Percentiles rank a stretch among this genome's conserved stretches.
phyloP scores from a whole-genome alignment of 2,113 vertebrate genomes.

The Chionis minor region DNA sequence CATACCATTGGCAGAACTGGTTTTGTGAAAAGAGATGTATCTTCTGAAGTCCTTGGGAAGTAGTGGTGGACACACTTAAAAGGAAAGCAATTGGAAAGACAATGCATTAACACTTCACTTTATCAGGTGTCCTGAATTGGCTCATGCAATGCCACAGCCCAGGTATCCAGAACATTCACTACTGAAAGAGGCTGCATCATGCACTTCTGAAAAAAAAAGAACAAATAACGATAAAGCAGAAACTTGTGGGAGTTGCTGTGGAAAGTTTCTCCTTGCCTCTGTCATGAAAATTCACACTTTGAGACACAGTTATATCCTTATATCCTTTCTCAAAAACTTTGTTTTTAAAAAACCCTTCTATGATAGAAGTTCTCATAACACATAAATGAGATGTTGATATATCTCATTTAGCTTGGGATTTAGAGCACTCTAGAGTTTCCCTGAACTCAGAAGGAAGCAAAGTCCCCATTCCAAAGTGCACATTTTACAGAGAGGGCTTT shows the following conservation, averaged over 20 bases:
- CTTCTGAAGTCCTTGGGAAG: neutral
- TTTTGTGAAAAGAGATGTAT: neutral
- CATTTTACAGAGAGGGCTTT: neutral
- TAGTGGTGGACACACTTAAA: neutral
- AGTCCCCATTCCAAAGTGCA: neutral
- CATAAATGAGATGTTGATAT: neutral
- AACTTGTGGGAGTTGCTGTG: neutral
- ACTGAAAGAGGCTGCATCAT: neutral
- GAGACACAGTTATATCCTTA: neutral
- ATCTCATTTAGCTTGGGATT: neutral
- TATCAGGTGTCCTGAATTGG: neutral
- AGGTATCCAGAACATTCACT: neutral
- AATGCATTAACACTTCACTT: neutral
- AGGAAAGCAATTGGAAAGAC: neutral
- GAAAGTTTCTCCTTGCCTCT: neutral
- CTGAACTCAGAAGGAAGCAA: neutral
- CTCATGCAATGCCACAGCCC: neutral
- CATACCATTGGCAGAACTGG: neutral
- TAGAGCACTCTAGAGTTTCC: neutral
- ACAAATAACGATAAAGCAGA: fast-evolving
- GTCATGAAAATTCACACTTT: neutral
- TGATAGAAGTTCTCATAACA: neutral
- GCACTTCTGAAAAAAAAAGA: neutral
- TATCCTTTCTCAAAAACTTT: neutral
- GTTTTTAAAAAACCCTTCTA: neutral